phyloP scores from a whole-genome alignment of 2,113 vertebrate species.

The Podilymbus podiceps region DNA sequence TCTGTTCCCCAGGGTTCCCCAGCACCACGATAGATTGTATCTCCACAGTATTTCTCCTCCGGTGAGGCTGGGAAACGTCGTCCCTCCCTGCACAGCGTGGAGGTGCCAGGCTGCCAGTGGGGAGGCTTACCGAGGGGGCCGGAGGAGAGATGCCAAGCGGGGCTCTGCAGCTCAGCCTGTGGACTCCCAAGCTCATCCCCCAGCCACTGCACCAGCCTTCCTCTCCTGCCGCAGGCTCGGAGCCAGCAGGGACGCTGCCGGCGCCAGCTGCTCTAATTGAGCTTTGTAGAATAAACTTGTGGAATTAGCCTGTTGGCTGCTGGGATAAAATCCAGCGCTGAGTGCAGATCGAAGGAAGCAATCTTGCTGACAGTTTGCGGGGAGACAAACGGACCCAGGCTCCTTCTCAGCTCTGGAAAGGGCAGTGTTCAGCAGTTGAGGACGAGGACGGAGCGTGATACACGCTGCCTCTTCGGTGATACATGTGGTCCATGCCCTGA shows the following conservation, averaged over 20 bases:
- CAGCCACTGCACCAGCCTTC: slow-evolving; percentile 11
- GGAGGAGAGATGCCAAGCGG: background rate
- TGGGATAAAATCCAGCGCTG: slow-evolving; percentile 39
- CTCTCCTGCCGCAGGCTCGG: background rate
- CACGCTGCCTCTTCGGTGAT: rapidly evolving
- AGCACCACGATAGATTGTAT: background rate
- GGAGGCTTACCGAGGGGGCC: background rate
- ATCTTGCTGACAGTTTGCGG: background rate
- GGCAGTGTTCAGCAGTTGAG: background rate
- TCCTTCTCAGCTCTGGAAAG: background rate
- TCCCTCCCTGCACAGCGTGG: background rate
- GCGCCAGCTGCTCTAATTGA: slow-evolving; percentile 54
- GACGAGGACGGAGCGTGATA: background rate
- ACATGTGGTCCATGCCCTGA: background rate
- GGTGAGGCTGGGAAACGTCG: background rate
- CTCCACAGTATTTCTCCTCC: background rate
- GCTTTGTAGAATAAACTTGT: slow-evolving; percentile 56
- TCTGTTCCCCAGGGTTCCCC: background rate
- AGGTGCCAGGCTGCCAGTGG: background rate
- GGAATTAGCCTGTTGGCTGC: slow-evolving; percentile 61
- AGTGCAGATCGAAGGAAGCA: slow-evolving; percentile 37
- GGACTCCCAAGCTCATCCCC: background rate
- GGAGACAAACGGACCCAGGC: background rate
- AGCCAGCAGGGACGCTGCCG: slow-evolving; percentile 28
- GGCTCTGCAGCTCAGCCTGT: background rate